These are phyloP conservation scores for Puma concolor DNA, from an alignment of 2,113 vertebrate species.

Conservation along the genomic window DNA sequence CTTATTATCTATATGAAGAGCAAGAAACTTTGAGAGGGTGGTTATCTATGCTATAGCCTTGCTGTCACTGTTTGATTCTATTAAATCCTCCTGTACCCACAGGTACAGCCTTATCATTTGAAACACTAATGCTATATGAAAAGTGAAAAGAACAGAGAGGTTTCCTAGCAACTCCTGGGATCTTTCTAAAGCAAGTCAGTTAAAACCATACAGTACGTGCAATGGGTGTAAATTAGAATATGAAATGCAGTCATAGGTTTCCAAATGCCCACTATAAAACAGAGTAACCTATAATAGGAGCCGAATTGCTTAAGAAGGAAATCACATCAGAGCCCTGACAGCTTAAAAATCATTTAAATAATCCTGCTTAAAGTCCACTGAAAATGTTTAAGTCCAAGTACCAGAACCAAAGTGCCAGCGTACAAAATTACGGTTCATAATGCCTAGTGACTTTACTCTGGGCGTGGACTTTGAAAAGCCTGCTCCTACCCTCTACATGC, in stretches of 20 bases:
- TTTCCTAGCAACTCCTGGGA: conserved; percentile 88
- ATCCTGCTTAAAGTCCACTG: conserved; percentile 81
- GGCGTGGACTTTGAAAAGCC: conserved; percentile 16
- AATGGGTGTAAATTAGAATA: conserved; percentile 81
- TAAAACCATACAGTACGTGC: conserved; percentile 85
- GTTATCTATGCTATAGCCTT: conserved; percentile 80
- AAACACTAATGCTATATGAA: conserved; percentile 86
- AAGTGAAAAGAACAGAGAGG: conserved; percentile 86
- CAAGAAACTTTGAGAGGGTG: conserved; percentile 25
- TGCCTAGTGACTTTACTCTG: conserved; percentile 35
- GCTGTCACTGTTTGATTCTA: conserved; percentile 84
- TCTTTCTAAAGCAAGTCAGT: conserved; percentile 85
- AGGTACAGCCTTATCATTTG: conserved; percentile 85
- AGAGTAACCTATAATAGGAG: conserved; percentile 81
- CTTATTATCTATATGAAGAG: conserved; percentile 80
- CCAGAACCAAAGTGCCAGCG: conserved; percentile 60
- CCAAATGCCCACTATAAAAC: conserved; percentile 81
- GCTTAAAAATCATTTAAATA: conserved; percentile 86
- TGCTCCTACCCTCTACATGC: not conserved
- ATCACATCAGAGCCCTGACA: conserved; percentile 82
- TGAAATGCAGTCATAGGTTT: conserved; percentile 78
- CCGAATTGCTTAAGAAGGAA: conserved; percentile 83
- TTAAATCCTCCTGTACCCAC: conserved; percentile 84
- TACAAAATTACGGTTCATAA: conserved; percentile 69
- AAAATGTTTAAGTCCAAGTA: conserved; percentile 71